Evolutionary conservation across 2,888 invertebrate genomes (phyloP), one percentile per base, ranked within the genome.

Genomic region (Drosophila macrospina): DNA sequence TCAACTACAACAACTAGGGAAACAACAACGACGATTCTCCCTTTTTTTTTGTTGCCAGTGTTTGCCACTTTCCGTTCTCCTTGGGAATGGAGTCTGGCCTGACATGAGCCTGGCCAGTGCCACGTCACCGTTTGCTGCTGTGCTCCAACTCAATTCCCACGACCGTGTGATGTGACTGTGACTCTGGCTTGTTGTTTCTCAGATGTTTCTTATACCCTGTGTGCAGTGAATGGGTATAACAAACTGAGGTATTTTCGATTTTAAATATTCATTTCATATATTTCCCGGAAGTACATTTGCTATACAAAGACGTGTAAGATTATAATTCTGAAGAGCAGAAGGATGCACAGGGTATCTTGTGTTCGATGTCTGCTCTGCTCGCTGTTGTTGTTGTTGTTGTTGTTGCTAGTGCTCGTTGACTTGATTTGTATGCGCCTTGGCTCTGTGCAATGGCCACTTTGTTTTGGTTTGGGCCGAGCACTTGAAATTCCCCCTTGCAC

Each of bases 361-460:
- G 24, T 16, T 44, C 10, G 8, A 5, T 24, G 7, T 24, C 8
- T 8, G 3, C 16, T 24, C 4, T 50, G 0, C 39, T 16, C 36
- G 13, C 41, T 52, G 30, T 68, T 79, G 71, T 51, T 78, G 63
- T 41, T 62, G 13, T 39, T 52, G 30, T 68, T 79, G 71, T 51
- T 78, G 63, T 41, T 62, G 51, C 16, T 20, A 48, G n/a, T 34
- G 55, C 45, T 45, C 48, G 65, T 76, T 50, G 37, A 55, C 59
- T 85, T 87, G 82, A 85, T 81, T 81, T 81, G 80, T 83, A 86
- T 81, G 86, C 75, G 83, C 59, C 70, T 67, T 74, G 88, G 65
- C 74, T 67, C 54, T 44, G 37, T 74, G 79, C 80, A 80, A 69
- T 39, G 67, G 82, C 86, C 89, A 88, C 80, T 80, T 71, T 76